A percentile compares a stretch with the other conserved stretches of the same genome.
These are phyloP conservation scores for Dipodomys stephensi DNA, from an alignment of 2,113 vertebrate genomes.

Conservation along the genomic window DNA sequence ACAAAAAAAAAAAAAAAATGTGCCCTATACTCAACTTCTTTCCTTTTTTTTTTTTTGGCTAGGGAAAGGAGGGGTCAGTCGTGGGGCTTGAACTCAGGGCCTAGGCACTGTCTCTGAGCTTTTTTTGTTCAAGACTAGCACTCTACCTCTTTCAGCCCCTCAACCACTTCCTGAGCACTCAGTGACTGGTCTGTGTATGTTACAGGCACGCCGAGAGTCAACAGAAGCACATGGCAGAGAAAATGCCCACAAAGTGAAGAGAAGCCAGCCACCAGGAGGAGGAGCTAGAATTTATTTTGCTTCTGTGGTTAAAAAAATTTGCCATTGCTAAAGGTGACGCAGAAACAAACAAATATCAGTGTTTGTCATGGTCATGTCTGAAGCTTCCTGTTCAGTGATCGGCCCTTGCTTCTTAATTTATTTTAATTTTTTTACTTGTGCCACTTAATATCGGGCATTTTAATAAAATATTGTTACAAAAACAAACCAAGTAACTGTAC, in stretches of 20 bases:
- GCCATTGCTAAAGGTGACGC: slow-evolving; percentile 85
- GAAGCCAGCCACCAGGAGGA: slow-evolving; percentile 81
- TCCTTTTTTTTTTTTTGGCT: background rate
- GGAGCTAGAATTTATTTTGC: slow-evolving; percentile 88
- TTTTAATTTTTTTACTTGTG: slow-evolving; percentile 95
- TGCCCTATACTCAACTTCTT: background rate
- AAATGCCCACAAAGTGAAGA: slow-evolving; percentile 95
- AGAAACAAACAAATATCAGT: slow-evolving; percentile 87
- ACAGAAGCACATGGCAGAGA: slow-evolving; percentile 99
- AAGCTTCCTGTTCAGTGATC: slow-evolving; percentile 97
- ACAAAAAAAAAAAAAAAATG: background rate
- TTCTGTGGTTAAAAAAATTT: slow-evolving; percentile 90
- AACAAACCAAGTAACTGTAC: slow-evolving; percentile 85
- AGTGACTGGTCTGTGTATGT: background rate
- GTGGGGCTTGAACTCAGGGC: too few relatives aligned
- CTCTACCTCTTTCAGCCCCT: too few relatives aligned
- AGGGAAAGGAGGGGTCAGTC: too few relatives aligned
- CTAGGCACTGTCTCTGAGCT: too few relatives aligned
- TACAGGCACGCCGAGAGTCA: slow-evolving; percentile 98
- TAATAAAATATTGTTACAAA: slow-evolving; percentile 88
- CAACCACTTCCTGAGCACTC: background rate
- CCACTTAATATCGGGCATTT: slow-evolving; percentile 96
- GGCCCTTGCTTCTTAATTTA: slow-evolving; percentile 97
- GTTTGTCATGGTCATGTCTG: slow-evolving; percentile 93
- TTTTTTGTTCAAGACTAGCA: too few relatives aligned